phyloP scores from a whole-genome alignment of 1,140 invertebrate genomes.

The Archivesica marissinica region DNA sequence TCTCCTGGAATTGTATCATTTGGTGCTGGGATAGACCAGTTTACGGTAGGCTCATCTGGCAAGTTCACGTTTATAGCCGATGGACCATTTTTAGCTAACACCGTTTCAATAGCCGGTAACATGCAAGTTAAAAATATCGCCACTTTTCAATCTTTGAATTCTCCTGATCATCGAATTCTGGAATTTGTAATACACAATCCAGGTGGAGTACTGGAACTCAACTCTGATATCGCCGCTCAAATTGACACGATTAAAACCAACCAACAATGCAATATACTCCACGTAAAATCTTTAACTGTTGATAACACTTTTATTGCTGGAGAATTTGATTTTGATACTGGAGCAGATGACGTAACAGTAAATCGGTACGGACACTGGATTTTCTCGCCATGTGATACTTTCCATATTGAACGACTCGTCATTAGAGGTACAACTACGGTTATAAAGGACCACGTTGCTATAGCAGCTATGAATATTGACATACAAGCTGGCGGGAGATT shows the following conservation, averaged over 20 bases:
- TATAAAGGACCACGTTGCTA: not conserved
- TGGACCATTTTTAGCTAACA: conserved; percentile 64
- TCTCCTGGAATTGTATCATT: conserved; percentile 65
- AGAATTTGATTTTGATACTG: conserved; percentile 42
- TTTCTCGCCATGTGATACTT: conserved; percentile 56
- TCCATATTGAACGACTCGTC: conserved; percentile 46
- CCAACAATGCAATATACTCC: conserved; percentile 59
- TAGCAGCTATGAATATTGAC: not conserved
- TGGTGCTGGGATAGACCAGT: conserved; percentile 48
- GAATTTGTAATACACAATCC: conserved; percentile 60
- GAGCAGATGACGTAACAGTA: conserved; percentile 61
- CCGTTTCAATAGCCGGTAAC: conserved; percentile 63
- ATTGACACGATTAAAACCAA: not conserved
- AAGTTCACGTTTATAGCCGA: conserved; percentile 59
- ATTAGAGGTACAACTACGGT: conserved; percentile 59
- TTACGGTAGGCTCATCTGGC: conserved; percentile 61
- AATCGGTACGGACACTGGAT: conserved; percentile 50
- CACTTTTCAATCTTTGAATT: conserved; percentile 63
- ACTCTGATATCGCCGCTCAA: conserved; percentile 30
- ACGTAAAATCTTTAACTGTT: conserved; percentile 57
- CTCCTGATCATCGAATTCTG: conserved; percentile 49
- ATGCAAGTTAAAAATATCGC: conserved; percentile 67
- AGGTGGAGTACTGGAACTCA: conserved; percentile 60
- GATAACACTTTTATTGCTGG: conserved; percentile 61
- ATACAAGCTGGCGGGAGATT: not conserved